These are phyloP conservation scores for Gymnocephalus cernua DNA, from an alignment of 2,113 vertebrate genomes.

Conservation along the genomic window DNA sequence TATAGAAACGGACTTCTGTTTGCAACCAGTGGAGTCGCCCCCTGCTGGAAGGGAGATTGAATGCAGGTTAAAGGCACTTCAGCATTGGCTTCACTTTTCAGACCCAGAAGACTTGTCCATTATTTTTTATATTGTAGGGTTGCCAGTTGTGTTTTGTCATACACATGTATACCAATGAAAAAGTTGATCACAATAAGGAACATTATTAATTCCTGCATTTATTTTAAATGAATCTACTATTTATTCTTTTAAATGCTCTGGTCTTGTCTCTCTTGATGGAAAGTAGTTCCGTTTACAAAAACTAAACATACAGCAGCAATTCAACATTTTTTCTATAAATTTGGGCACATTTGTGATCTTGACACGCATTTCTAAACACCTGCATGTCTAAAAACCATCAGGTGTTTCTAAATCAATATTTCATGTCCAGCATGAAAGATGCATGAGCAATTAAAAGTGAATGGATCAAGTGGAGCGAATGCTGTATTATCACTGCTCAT, in stretches of 20 bases:
- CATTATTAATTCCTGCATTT: too few species aligned
- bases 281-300: background rate
- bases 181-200: too few species aligned
- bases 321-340: background rate
- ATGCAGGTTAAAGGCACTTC: too few species aligned
- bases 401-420: slow-evolving; percentile 45
- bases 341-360: background rate
- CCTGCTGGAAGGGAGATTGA: too few species aligned
- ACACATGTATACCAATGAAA: background rate
- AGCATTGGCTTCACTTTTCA: too few species aligned
- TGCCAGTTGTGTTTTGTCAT: background rate
- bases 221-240: too few species aligned
- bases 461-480: background rate
- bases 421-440: slow-evolving; percentile 42
- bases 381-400: background rate
- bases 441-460: slow-evolving; percentile 37
- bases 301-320: background rate
- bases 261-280: background rate
- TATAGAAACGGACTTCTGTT: too few species aligned
- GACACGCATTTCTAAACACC: background rate
- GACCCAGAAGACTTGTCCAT: too few species aligned
- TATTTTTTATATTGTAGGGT: too few species aligned
- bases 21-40: too few species aligned
- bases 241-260: background rate
- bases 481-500: slow-evolving; percentile 11